Conservation (phyloP, 2,797 vertebrate genomes). For the Tarsius wallacei region DNA sequence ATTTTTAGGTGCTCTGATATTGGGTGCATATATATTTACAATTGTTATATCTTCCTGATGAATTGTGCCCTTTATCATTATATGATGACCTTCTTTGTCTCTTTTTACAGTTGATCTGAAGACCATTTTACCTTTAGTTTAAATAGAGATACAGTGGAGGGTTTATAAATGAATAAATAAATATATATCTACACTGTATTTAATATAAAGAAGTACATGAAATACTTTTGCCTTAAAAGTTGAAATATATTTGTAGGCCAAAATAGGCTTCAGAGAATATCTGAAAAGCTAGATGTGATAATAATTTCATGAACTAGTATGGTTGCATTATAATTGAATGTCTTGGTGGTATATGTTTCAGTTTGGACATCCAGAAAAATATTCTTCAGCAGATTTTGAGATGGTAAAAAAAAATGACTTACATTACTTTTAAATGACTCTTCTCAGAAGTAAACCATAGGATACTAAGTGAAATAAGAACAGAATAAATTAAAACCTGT, state of each 20-base stretch:
- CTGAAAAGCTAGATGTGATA: constrained; percentile 27
- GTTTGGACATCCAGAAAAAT: constrained; percentile 41
- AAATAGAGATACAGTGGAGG: not conserved
- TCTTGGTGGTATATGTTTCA: not conserved
- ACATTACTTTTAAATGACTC: not conserved
- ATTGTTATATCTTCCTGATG: too few relatives aligned
- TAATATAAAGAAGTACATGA: not conserved
- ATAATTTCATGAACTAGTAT: not conserved
- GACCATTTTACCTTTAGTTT: not conserved
- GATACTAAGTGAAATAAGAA: constrained; percentile 26
- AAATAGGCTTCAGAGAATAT: not conserved
- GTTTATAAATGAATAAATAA: not conserved
- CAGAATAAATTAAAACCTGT: constrained; percentile 39
- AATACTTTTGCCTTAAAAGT: not conserved
- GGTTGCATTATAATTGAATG: not conserved
- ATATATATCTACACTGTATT: not conserved
- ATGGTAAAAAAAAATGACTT: not conserved
- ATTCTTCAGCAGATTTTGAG: constrained; percentile 7
- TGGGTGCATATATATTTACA: too few relatives aligned
- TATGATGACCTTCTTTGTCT: not conserved
- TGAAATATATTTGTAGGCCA: not conserved
- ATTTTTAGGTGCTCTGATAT: too few relatives aligned
- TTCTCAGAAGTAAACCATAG: not conserved
- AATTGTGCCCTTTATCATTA: too few relatives aligned
- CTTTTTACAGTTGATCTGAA: not conserved